Evolutionary conservation across 2,797 vertebrate genomes (phyloP).

Genomic region (Hemibagrus guttatus): DNA sequence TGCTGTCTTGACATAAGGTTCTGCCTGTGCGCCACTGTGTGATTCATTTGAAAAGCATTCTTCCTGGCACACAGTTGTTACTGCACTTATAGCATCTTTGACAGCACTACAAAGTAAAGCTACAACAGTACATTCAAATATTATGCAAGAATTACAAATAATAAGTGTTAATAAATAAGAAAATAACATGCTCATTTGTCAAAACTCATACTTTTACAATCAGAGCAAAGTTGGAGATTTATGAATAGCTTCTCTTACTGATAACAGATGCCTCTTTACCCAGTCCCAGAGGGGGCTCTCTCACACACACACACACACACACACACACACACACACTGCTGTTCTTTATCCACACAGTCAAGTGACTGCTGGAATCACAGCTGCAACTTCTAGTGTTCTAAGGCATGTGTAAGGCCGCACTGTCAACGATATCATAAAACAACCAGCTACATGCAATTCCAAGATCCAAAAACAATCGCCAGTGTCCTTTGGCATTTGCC

Average conservation of each 20-base stretch:
- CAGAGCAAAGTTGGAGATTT: constrained; percentile 4
- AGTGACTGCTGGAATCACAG: constrained; percentile 23
- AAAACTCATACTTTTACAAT: background rate
- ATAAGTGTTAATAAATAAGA: background rate
- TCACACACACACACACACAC: constrained; percentile 31
- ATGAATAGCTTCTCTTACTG: constrained; percentile 15
- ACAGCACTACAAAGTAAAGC: constrained; percentile 32
- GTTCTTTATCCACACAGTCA: constrained; percentile 13
- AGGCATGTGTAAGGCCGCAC: background rate
- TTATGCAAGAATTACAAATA: background rate
- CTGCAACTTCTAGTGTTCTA: constrained; percentile 42
- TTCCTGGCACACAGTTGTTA: constrained; percentile 49
- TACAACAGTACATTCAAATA: constrained; percentile 31
- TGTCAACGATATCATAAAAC: constrained; percentile 5
- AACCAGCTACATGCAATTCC: background rate
- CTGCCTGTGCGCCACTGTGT: constrained; percentile 33
- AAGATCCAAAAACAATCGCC: background rate
- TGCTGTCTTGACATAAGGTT: constrained; percentile 32
- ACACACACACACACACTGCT: constrained; percentile 41
- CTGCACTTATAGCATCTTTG: constrained; percentile 35
- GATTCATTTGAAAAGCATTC: constrained; percentile 54
- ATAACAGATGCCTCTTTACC: constrained; percentile 38
- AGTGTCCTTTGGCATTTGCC: background rate
- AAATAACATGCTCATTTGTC: background rate
- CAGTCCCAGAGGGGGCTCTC: constrained; percentile 33